These are phyloP conservation scores for Stomatorhinus walkeri DNA, from an alignment of 2,797 vertebrate species.

Conservation along the genomic window DNA sequence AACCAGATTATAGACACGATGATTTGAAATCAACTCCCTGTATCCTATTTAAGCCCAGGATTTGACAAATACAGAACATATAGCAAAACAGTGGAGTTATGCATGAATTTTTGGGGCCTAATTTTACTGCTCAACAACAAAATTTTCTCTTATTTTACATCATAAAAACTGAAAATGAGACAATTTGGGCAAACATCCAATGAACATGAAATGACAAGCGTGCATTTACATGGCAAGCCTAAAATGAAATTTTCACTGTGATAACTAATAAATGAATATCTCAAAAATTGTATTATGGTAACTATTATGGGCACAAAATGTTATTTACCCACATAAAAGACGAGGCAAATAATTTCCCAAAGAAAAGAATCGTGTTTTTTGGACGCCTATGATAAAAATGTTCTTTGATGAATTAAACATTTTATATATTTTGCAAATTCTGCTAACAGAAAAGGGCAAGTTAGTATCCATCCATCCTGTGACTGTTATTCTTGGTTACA, in stretches of 20 bases:
- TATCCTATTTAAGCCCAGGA: background rate
- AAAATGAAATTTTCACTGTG: conserved; percentile 73
- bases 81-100: conserved; percentile 49
- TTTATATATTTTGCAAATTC: background rate
- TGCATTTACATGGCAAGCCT: conserved; percentile 69
- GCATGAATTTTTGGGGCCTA: conserved; percentile 24
- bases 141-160: background rate
- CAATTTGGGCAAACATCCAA: background rate
- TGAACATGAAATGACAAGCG: conserved; percentile 54
- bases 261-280: background rate
- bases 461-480: background rate
- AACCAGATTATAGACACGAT: background rate
- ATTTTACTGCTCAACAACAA: background rate
- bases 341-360: background rate
- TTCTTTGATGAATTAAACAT: background rate
- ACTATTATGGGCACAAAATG: background rate
- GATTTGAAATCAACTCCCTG: background rate
- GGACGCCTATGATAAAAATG: background rate
- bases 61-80: conserved; percentile 54
- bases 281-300: background rate
- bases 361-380: background rate
- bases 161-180: conserved; percentile 50
- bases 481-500: background rate
- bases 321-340: background rate
- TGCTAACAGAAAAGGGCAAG: background rate